These are phyloP conservation scores for Alaudala cheleensis DNA, from an alignment of 2,113 vertebrate genomes.

Conservation along the genomic window DNA sequence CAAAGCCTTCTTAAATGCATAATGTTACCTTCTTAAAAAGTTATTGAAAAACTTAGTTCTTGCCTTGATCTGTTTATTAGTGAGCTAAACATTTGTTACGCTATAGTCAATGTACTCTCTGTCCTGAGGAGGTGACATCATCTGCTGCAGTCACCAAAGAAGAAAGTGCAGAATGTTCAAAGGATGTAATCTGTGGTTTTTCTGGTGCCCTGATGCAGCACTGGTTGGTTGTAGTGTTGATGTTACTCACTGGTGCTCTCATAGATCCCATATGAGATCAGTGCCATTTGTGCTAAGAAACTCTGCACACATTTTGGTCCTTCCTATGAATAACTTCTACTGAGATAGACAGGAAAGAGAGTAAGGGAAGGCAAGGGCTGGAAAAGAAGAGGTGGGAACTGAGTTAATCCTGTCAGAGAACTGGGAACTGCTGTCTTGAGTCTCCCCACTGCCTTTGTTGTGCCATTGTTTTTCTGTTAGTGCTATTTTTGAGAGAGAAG, in stretches of 20 bases:
- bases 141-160: neutral
- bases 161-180: neutral
- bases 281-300: neutral
- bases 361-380: neutral
- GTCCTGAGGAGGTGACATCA: neutral
- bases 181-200: neutral
- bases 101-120: neutral
- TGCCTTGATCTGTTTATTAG: neutral
- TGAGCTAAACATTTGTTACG: neutral
- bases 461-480: fast-evolving
- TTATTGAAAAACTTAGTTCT: neutral
- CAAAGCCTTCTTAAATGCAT: neutral
- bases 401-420: neutral
- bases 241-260: neutral
- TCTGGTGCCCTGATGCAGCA: neutral
- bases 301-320: neutral
- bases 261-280: neutral
- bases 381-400: neutral
- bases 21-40: neutral
- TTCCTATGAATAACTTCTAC: neutral
- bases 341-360: neutral
- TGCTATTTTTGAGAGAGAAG: neutral
- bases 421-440: neutral
- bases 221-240: neutral
- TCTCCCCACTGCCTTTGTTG: neutral